Base-by-base conservation (phyloP, 2,888 invertebrate genomes). In the Ophion costatus region DNA sequence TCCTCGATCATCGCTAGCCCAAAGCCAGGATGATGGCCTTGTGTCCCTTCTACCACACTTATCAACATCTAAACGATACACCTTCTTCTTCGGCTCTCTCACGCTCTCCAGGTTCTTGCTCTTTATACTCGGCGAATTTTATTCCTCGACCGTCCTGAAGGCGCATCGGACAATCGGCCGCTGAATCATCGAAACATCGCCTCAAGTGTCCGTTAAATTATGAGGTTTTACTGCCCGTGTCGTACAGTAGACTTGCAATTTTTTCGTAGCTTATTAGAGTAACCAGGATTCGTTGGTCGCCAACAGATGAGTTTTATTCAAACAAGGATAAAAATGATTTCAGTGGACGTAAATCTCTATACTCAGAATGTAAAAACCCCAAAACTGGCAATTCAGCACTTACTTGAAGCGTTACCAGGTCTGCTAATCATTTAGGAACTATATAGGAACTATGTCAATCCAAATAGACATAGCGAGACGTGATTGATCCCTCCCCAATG, bases 21-120 rank as follows among this genome's bases (percentile, higher is more conserved):
- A 87, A 87, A 84, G 82, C 86, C 82, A 57, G 38, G n/a, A 80
- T 84, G 85, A 87, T 80, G 88, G 85, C 81, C 85, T 86, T 86
- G 80, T 76, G 70, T 80, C 66, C 78, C 69, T 80, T 80, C 42
- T 67, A 79, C 79, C 82, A 56, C 20, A 73, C 67, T 83, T 85
- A 85, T 85, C 80, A 80, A 64, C 20, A 64, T 51, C 82, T 83
- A 77, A 82, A 80, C 82, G 82, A 22, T 67, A 75, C 29, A 56
- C 51, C 67, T 56, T 69, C 11, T 51, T 64, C 59, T 69, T 73
- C 38, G 38, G 56, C 67, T 59, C 61, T 64, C 63, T 42, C 66
- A 29, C 83, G 74, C 79, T 76, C 42, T 77, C 74, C 51, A 56
- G n/a, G 22, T 29, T 42, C 22, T 56, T 20, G 9, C 63, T 77